These are phyloP conservation scores for Ptilodon capucinus DNA, from an alignment of 2,888 invertebrate species.

Conservation along the genomic window DNA sequence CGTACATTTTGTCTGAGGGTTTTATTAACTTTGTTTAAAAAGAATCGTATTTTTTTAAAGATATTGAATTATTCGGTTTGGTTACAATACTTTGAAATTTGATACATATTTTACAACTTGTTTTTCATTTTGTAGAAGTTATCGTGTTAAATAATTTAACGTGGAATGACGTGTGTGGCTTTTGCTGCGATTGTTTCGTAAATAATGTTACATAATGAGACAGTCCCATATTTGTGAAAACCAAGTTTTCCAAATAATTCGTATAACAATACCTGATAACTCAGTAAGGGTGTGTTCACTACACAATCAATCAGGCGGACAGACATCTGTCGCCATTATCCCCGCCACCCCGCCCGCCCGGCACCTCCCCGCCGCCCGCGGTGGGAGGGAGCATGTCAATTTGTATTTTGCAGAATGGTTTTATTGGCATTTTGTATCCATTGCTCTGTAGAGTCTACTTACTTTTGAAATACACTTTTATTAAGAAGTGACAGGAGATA, in stretches of 20 bases:
- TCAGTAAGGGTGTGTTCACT: not conserved
- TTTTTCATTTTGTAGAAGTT: too few relatives aligned
- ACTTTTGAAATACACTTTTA: too few relatives aligned
- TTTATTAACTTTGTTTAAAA: not conserved
- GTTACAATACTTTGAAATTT: not conserved
- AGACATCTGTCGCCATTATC: slow-evolving; percentile 11
- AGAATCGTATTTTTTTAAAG: not conserved
- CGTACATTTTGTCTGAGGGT: not conserved
- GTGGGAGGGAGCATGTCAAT: not conserved
- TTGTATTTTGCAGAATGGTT: slow-evolving; percentile 2
- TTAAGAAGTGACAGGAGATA: too few relatives aligned
- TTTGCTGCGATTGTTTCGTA: too few relatives aligned
- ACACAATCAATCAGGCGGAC: slow-evolving; percentile 17
- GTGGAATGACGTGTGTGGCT: too few relatives aligned
- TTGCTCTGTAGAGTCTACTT: not conserved
- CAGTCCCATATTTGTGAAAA: too few relatives aligned
- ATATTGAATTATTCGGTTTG: not conserved
- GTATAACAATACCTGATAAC: not conserved
- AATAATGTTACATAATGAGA: too few relatives aligned
- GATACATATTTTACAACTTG: too few relatives aligned
- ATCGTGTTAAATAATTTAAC: too few relatives aligned
- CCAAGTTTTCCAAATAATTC: not conserved
- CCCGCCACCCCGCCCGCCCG: not conserved
- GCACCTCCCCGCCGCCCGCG: not conserved
- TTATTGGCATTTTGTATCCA: slow-evolving; percentile 14